Evolutionary conservation across 2,797 vertebrate species (phyloP).

Genomic region (Amblyopsis hoosieri): DNA sequence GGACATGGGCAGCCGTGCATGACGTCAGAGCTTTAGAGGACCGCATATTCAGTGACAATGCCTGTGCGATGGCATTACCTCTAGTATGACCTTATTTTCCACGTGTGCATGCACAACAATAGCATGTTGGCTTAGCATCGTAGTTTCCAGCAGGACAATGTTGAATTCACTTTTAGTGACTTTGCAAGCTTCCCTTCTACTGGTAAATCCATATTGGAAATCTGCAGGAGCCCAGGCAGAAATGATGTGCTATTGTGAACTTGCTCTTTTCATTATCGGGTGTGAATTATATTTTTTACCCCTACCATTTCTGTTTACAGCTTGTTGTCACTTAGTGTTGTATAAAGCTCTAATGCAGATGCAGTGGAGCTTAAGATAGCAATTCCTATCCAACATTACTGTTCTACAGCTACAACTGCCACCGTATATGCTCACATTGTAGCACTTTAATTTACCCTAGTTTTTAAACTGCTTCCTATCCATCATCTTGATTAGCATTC

Average conservation of each 20-base stretch:
- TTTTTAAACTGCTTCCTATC: conserved; percentile 36
- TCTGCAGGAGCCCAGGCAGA: conserved; percentile 18
- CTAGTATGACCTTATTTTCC: conserved; percentile 30
- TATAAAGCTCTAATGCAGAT: conserved; percentile 29
- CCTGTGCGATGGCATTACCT: conserved; percentile 18
- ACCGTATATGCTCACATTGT: conserved; percentile 15
- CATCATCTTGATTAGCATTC: conserved; percentile 42
- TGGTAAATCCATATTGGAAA: conserved; percentile 33
- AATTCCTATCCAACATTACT: conserved; percentile 44
- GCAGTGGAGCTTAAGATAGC: conserved; percentile 27
- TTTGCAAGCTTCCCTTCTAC: conserved; percentile 23
- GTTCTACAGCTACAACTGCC: conserved; percentile 43
- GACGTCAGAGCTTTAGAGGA: conserved; percentile 11
- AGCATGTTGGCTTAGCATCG: conserved; percentile 14
- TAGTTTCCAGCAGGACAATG: conserved; percentile 19
- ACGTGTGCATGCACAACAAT: conserved; percentile 6
- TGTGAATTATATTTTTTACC: conserved; percentile 48
- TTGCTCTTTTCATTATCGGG: conserved; percentile 48
- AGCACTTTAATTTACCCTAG: conserved; percentile 16
- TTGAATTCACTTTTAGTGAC: conserved; percentile 20
- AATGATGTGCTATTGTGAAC: conserved; percentile 45
- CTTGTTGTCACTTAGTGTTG: conserved; percentile 55
- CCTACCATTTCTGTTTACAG: conserved; percentile 46
- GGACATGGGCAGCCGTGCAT: background rate
- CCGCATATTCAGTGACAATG: conserved; percentile 10